phyloP scores from a whole-genome alignment of 2,113 vertebrate species.

The Entomyzon cyanotis region DNA sequence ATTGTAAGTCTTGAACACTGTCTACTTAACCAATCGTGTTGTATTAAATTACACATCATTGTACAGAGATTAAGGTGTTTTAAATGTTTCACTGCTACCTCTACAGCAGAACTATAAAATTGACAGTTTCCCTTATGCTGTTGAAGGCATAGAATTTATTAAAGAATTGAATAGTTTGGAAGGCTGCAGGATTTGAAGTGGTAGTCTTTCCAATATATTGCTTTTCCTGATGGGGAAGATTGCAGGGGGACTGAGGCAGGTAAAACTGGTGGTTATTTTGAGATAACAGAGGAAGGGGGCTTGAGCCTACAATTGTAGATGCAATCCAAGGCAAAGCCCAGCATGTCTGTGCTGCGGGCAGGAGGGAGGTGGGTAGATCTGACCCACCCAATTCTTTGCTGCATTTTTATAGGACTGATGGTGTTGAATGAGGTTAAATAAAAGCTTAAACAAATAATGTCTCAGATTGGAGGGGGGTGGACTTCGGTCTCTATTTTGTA shows the following conservation, averaged over 20 bases:
- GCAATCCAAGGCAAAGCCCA: background rate
- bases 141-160: background rate
- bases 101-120: background rate
- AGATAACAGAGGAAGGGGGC: background rate
- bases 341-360: background rate
- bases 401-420: background rate
- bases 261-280: background rate
- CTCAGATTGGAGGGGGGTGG: background rate
- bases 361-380: background rate
- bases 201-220: background rate
- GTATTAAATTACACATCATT: background rate
- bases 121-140: background rate
- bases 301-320: background rate
- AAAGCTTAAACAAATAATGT: background rate
- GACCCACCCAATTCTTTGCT: background rate
- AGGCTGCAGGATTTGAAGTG: background rate
- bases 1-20: background rate
- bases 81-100: background rate
- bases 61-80: background rate
- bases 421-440: background rate
- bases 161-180: background rate
- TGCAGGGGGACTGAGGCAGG: background rate
- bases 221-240: background rate
- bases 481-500: fast-evolving
- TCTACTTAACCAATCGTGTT: background rate